Percentiles rank a stretch among this genome's conserved stretches.
Evolutionary conservation across 2,797 vertebrate genomes (phyloP).

Genomic region (Pogoniulus pusillus): DNA sequence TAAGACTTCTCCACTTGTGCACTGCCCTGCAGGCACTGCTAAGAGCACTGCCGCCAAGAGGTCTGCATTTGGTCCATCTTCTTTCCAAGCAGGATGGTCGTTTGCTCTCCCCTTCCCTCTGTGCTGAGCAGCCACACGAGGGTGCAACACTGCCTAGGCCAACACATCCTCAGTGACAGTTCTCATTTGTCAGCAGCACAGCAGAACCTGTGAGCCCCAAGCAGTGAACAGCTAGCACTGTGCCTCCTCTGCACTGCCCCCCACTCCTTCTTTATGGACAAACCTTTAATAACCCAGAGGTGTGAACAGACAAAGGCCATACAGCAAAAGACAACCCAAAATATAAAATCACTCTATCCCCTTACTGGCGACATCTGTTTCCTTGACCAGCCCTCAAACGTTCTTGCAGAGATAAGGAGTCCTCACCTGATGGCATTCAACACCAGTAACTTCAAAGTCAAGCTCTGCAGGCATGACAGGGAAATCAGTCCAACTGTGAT

Average conservation of each 20-base stretch:
- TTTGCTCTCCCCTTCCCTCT: neutral
- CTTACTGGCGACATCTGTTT: conserved; percentile 7
- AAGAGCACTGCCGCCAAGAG: neutral
- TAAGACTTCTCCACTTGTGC: neutral
- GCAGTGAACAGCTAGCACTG: neutral
- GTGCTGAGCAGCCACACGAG: rapidly evolving
- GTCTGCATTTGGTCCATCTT: neutral
- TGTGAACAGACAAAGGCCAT: conserved; percentile 27
- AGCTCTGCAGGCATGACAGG: neutral
- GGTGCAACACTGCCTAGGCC: neutral
- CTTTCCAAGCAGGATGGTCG: neutral
- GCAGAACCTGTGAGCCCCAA: neutral
- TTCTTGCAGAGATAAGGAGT: conserved; percentile 28
- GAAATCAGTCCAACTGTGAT: conserved; percentile 1
- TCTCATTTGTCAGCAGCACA: neutral
- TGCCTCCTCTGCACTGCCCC: neutral
- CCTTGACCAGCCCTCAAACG: conserved; percentile 53
- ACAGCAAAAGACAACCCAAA: neutral
- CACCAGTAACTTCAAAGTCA: conserved; percentile 54
- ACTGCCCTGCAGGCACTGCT: neutral
- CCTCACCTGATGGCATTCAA: conserved; percentile 60
- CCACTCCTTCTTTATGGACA: neutral
- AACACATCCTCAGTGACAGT: neutral
- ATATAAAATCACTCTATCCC: conserved; percentile 10
- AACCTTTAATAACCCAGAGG: conserved; percentile 15